Evolutionary conservation across 2,113 vertebrate genomes (phyloP), one percentile per base, ranked within the genome.

Genomic region (Varanus salvator): DNA sequence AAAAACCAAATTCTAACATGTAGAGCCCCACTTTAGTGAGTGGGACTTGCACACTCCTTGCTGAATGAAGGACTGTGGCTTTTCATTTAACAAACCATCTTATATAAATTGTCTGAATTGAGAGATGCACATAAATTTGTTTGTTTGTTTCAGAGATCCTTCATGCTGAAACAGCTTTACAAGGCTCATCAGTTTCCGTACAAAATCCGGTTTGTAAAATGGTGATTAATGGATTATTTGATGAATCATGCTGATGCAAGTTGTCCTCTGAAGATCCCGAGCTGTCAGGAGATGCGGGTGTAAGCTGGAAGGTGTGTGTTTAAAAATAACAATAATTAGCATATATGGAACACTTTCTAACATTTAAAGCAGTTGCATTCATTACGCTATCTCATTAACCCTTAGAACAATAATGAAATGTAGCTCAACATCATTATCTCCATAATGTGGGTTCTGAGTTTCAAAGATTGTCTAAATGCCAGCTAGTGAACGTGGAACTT

Each of bases 181-280:
- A 50, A 84, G 66, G 44, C 34, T 71, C 64, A 50, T 84, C 29
- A 17, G 64, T 69, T 69, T 84, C 68, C 83, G 19, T 17, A 27
- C 69, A 69, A 50, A 69, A 48, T 44, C 57, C 57, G 69, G 78
- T 86, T 74, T n/a, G 71, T 66, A 68, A 54, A 85, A 85, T n/a
- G 48, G 9, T 85, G 17, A 87, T 87, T 69, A 69, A 68, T 80
- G 44, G 86, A 87, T 87, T 87, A 87, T 80, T 87, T 87, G 6
- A 68, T 87, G 11, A 80, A n/a, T 78, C 38, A 68, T 80, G 78
- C 4, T 87, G 57, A 68, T 68, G 29, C n/a, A 34, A 15, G 21
- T 66, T 29, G 60, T 78, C 44, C 48, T n/a, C 86, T 75, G 21
- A 77, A 80, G 31, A n/a, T 87, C 29, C 86, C 60, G 68, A 19